Base-by-base conservation (phyloP, 2,888 invertebrate species). In the Ichneumoninae sp. region DNA sequence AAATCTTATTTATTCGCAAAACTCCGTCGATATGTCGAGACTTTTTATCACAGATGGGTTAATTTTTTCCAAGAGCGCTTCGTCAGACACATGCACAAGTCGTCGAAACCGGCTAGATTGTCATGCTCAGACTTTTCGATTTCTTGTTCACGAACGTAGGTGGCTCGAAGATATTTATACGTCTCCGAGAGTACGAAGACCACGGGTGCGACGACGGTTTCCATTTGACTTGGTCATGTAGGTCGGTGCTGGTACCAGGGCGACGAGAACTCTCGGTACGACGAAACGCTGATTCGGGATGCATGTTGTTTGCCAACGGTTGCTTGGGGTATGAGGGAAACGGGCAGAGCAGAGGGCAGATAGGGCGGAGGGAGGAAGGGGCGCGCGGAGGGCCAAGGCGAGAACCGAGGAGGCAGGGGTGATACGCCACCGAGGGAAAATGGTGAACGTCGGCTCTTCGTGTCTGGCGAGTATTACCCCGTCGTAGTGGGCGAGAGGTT, bases 241-340 rank as follows among this genome's bases (percentile, higher is more conserved):
- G 74, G 82, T 70, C 79, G 82, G 73, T 63, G 65, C 74, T 71
- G 84, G 81, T 81, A 78, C 81, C 77, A 33, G 70, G 65, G 78
- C 69, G 50, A 73, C 52, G 70, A 44, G 65, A 60, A 69, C 73
- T 63, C 77, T 87, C 84, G 60, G 85, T 86, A 84, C 87, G 87
- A 86, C 83, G 86, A 85, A 85, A 87, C 85, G 87, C 87, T 89
- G 89, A 89, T 90, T 90, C 85, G 81, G 87, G 86, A 90, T 91
- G 89, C 90, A 89, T 86, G 88, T 87, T 91, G 90, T 91, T 89
- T 90, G 89, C 89, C 85, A 85, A 90, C 83, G 88, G 87, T 83
- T 82, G 83, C 83, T 40, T 13, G 26, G 19, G 40, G 57, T 33
- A 75, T 36, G 66, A 8, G 19, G 60, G n/a, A 36, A 57, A 60